Base-by-base conservation (phyloP, 2,113 vertebrate genomes). In the Sciurus niger region DNA sequence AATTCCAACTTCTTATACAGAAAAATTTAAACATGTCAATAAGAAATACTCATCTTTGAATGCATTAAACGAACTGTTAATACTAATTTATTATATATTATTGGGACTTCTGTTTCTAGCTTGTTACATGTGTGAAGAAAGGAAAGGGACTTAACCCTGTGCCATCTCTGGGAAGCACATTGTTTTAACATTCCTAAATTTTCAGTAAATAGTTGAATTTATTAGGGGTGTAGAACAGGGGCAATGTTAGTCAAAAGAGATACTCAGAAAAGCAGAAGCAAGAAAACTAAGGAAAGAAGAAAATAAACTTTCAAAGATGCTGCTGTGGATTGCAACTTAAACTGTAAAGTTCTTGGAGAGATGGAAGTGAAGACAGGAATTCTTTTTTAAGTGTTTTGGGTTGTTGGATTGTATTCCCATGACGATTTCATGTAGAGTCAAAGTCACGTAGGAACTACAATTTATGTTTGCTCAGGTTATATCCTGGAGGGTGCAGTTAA, bases 41-140 rank as follows among this genome's bases (percentile, higher is more conserved):
- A 96, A 94, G 82, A 98, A 98, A 97, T 95, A 98, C 78, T 48
- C 96, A 72, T 91, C 85, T 95, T 55, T 92, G 84, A 98, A 98
- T 97, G 95, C 85, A 96, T 93, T 95, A 96, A 89, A 93, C 96
- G 95, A 95, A 89, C 95, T 85, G 30, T 90, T 96, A 96, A 97
- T 89, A 92, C 80, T 97, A 97, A 98, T 97, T 93, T 12, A 86
- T 63, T 46, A 63, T n/a, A 17, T 1, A 32, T 8, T 97, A 86
- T 97, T 94, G 76, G 65, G 80, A 96, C 43, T 97, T 91, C 87
- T 77, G 76, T 96, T 97, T 97, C 95, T 94, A 85, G 96, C 95
- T 95, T 96, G 55, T 96, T 97, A 95, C 18, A 46, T 89, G 83
- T 95, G 80, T 95, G 65, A 97, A 94, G 92, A 97, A 97, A 98